phyloP scores from a whole-genome alignment of 2,113 vertebrate species.

The Rhizomys pruinosus region DNA sequence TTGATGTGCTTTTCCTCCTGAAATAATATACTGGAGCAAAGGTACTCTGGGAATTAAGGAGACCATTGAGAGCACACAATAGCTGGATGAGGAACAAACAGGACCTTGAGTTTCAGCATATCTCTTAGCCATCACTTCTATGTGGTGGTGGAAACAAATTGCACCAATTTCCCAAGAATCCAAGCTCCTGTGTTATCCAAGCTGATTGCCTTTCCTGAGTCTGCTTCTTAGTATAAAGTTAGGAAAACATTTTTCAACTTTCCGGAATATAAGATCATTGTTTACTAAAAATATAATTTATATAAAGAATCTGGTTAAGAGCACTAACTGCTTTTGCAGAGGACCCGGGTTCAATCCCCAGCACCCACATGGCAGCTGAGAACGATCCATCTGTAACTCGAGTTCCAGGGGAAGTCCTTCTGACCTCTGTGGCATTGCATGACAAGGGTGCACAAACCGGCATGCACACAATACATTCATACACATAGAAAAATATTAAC shows the following conservation, averaged over 20 bases:
- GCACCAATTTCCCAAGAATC: too few relatives aligned
- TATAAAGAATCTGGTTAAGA: background rate
- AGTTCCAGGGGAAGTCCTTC: too few relatives aligned
- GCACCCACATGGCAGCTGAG: too few relatives aligned
- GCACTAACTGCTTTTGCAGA: too few relatives aligned
- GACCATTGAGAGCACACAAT: background rate
- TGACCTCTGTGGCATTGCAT: too few relatives aligned
- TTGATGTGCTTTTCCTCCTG: background rate
- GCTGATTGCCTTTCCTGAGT: fast-evolving
- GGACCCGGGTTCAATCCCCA: too few relatives aligned
- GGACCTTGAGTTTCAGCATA: fast-evolving
- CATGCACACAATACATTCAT: too few relatives aligned
- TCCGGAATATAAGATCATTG: background rate
- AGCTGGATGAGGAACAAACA: background rate
- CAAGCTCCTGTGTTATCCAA: background rate
- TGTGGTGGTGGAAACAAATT: too few relatives aligned
- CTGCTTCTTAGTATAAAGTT: too few relatives aligned
- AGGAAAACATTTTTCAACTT: background rate
- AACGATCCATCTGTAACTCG: too few relatives aligned
- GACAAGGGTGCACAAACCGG: too few relatives aligned
- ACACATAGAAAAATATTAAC: too few relatives aligned
- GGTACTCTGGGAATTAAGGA: background rate
- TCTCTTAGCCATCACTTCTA: background rate
- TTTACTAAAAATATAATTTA: background rate
- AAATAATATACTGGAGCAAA: background rate